Evolutionary conservation across 2,113 vertebrate genomes (phyloP), one percentile per base, ranked within the genome.

Genomic region (Vulpes ferrilata): DNA sequence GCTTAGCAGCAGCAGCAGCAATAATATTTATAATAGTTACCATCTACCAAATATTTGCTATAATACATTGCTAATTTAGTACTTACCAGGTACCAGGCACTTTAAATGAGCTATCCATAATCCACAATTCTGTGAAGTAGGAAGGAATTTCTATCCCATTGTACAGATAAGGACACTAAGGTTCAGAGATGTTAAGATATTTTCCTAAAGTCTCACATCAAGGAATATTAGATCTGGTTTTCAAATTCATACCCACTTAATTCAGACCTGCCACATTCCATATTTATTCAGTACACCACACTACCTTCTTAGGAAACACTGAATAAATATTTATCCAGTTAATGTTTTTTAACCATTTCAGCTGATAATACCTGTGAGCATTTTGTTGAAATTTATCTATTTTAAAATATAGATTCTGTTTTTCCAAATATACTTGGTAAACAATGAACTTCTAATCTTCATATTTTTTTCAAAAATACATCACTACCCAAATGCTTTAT

Each of bases 281-380:
- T 19, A 83, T 55, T 25, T 64, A 11, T 79, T 90, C 38, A 25
- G 12, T 43, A 60, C 1, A 93, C 7, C 22, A 64, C 3, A 35
- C 7, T 88, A 57, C 20, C 64, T 89, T 55, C 38, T 89, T 74
- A 91, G 60, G 12, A 80, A 35, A 43, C 32, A 64, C 2, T 62
- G 69, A 82, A 83, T 25, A 27, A 90, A 81, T 78, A 85, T 25
- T 73, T 85, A 64, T 38, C 76, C 48, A 86, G 59, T n/a, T 81
- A 83, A 65, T 95, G n/a, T 55, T 93, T 95, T 85, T 95, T 88
- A 79, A 90, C 2, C 53, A 81, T 90, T 94, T 95, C 12, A 71
- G 20, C 64, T 93, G 81, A 90, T 67, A 90, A 74, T 95, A 55
- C 88, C 38, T 78, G 57, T 74, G 15, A 60, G 55, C 9, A 43